Conservation (phyloP, 2,888 invertebrate species). For the Drosophila testacea region DNA sequence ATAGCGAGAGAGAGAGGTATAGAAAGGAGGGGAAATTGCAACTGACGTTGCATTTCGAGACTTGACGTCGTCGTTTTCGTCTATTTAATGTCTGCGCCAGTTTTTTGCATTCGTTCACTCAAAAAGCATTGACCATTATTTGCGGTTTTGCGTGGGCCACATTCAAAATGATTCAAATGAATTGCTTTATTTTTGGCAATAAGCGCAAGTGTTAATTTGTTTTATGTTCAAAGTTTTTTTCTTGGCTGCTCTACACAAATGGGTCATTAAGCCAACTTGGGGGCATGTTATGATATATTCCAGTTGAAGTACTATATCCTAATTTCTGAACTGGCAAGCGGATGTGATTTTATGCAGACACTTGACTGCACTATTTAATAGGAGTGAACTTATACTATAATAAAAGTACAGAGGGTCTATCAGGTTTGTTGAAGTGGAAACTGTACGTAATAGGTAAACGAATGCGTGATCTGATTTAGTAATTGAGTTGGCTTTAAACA, state of each 20-base stretch:
- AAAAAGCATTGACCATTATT: conserved; percentile 43
- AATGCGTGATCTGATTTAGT: too few species aligned
- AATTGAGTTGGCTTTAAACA: too few species aligned
- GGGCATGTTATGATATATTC: conserved; percentile 18
- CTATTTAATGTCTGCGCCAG: conserved; percentile 54
- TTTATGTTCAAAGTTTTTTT: conserved; percentile 55
- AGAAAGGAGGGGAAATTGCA: neutral
- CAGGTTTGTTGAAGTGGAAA: too few species aligned
- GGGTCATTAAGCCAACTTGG: conserved; percentile 46
- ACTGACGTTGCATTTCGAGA: conserved; percentile 52
- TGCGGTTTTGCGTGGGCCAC: conserved; percentile 63
- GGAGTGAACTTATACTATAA: too few species aligned
- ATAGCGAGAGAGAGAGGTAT: neutral
- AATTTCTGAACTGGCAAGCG: neutral
- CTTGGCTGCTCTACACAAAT: conserved; percentile 39
- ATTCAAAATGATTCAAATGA: conserved; percentile 50
- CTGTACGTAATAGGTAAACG: too few species aligned
- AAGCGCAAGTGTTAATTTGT: conserved; percentile 75
- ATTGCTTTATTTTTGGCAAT: conserved; percentile 69
- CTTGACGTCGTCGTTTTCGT: conserved; percentile 51
- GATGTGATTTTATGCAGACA: neutral
- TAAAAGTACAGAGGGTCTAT: too few species aligned
- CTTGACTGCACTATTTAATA: too few species aligned
- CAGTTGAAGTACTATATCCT: neutral
- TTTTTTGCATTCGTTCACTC: neutral